Evolutionary conservation across 2,888 invertebrate species (phyloP), one percentile per base, ranked within the genome.

Genomic region (Chrysina gloriosa): DNA sequence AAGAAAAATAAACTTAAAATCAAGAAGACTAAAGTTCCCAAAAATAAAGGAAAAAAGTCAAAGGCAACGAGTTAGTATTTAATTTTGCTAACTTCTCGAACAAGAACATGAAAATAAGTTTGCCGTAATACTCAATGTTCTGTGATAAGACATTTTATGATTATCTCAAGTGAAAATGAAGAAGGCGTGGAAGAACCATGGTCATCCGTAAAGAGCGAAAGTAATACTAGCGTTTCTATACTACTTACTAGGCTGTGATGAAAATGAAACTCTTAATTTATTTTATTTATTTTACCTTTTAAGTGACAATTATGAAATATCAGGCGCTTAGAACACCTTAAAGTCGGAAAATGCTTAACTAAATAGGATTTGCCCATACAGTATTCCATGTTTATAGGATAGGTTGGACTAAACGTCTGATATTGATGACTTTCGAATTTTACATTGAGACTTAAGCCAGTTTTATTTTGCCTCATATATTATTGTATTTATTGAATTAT

Each of bases 231-330:
- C 31, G 9, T 31, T 31, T 11, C 14, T 31, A 54, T 34, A 31
- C 54, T 54, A 54, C 11, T 58, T 39, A 56, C 14, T 25, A 58
- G 58, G 58, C 58, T 61, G 58, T 61, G 58, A 58, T 54, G 9
- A 34, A 27, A 7, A 27, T 56, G 2, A 58, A 42, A 25, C 42
- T 61, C 14, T 42, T 54, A 42, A 61, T 61, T 61, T 61, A 61
- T 61, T 61, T 29, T 9, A 36, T 61, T 45, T 61, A 36, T 36
- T 36, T 36, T 36, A 9, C 34, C 11, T 36, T n/a, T n/a, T 36
- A 36, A 36, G 11, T 36, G 14, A 36, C 36, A 14, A 11, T n/a
- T n/a, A n/a, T n/a, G n/a, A n/a, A n/a, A n/a, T n/a, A n/a, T n/a
- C n/a, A n/a, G n/a, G n/a, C n/a, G n/a, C n/a, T n/a, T n/a, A n/a